Evolutionary conservation across 2,797 vertebrate species (phyloP), one percentile per base, ranked within the genome.

Genomic region (Danio albolineatus): DNA sequence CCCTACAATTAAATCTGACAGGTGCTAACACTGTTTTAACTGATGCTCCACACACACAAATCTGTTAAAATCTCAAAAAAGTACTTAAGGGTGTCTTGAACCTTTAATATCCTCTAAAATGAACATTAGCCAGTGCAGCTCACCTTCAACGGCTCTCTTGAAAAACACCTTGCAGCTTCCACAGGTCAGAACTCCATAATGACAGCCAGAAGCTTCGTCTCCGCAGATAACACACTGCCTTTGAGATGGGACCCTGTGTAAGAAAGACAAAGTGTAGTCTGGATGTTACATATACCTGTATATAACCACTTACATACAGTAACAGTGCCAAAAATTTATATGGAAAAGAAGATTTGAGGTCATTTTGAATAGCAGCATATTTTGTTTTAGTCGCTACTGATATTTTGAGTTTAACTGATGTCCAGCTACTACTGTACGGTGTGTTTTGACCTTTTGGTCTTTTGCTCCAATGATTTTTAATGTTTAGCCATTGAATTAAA

Each of bases 111-210:
- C 19, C 2, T 10, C 19, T 44, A 46, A 46, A 1, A 60, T 46
- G 7, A 28, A 46, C 44, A 46, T 46, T 46, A 2, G 1, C 44
- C 1, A 5, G 2, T 28, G 6, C 62, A 67, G n/a, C 93, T 90
- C 93, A 98, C 98, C 98, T 96, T 99, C 98, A 72, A 99, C 96
- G 4, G 98, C 98, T 89, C 98, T 95, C 90, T 99, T 99, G 90
- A 99, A 99, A 93, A 99, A 99, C 85, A 99, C 98, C 86, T 99
- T 99, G 86, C 98, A 99, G 89, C 98, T 99, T 72, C 98, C 98
- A 73, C 98, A 99, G 81, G 98, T 99, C 57, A 99, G 91, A 8
- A 99, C 98, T 51, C 98, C 98, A 39, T 99, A 99, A 85, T 99
- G 98, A 83, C 98, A 99, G 4, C 98, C 98, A 0, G 98, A 98